Conservation (phyloP, 2,113 vertebrate genomes). For the Marmota monax region DNA sequence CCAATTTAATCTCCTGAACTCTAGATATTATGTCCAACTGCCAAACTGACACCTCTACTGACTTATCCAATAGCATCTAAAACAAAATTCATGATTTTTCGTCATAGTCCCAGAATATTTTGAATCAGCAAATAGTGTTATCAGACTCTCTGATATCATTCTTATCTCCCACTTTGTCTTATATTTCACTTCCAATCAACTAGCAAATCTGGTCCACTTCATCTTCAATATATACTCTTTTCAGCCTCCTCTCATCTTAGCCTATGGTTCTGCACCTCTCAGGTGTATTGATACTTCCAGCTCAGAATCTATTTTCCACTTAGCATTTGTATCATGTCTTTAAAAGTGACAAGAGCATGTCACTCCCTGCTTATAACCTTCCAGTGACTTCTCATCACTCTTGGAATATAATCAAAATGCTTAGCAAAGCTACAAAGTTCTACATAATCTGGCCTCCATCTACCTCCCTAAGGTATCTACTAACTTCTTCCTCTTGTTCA, state of each 20-base stretch:
- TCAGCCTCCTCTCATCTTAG: background rate
- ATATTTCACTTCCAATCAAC: background rate
- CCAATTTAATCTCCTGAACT: background rate
- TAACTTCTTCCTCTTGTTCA: background rate
- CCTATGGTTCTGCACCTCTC: background rate
- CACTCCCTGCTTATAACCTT: background rate
- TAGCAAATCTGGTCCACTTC: background rate
- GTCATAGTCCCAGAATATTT: background rate
- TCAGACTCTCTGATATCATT: background rate
- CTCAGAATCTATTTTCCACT: background rate
- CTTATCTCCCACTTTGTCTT: background rate
- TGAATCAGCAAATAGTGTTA: background rate
- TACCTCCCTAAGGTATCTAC: background rate
- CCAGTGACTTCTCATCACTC: background rate
- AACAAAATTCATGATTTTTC: background rate
- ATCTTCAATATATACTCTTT: background rate
- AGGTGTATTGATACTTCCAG: background rate
- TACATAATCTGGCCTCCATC: background rate
- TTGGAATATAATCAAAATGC: constrained; percentile 14
- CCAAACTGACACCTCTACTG: background rate
- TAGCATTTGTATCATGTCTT: background rate
- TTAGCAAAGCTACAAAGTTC: background rate
- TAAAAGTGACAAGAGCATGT: background rate
- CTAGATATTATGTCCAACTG: background rate
- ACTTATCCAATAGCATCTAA: background rate